These are phyloP conservation scores for Pseudocheirus occidentalis DNA, from an alignment of 2,797 vertebrate genomes.

Conservation along the genomic window DNA sequence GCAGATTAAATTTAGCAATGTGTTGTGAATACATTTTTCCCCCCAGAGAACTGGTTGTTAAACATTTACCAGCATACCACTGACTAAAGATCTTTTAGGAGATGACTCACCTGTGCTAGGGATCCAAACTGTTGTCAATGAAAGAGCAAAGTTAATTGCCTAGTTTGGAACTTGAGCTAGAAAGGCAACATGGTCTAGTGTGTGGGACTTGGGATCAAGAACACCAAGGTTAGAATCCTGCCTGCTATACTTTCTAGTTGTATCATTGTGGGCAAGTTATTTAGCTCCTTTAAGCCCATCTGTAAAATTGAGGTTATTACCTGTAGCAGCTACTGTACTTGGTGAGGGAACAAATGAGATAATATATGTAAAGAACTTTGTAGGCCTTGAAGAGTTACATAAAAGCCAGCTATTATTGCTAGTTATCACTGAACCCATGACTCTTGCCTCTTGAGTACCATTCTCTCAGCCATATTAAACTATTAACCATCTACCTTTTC, in stretches of 20 bases:
- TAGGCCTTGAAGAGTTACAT: background rate
- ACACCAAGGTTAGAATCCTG: background rate
- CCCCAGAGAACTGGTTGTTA: background rate
- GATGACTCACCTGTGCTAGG: slow-evolving; percentile 23
- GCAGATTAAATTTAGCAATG: background rate
- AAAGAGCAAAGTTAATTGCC: slow-evolving; percentile 63
- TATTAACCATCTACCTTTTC: slow-evolving; percentile 41
- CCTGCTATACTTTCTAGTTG: background rate
- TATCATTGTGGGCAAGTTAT: background rate
- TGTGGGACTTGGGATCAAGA: background rate
- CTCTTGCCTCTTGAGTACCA: background rate
- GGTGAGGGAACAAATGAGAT: background rate
- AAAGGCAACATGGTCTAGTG: background rate
- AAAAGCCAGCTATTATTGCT: background rate
- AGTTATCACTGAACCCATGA: background rate
- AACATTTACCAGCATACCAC: background rate
- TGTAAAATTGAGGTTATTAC: slow-evolving; percentile 37
- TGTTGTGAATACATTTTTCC: background rate
- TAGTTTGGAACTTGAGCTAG: slow-evolving; percentile 1
- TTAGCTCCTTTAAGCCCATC: slow-evolving; percentile 46
- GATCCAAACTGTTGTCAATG: slow-evolving; percentile 49
- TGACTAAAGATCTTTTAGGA: background rate
- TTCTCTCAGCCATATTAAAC: background rate
- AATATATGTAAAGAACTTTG: background rate
- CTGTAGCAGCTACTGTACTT: background rate